A percentile compares a stretch with the other conserved stretches of the same genome.
These are phyloP conservation scores for Cephalotes varians DNA, from an alignment of 2,888 invertebrate genomes.

Conservation along the genomic window DNA sequence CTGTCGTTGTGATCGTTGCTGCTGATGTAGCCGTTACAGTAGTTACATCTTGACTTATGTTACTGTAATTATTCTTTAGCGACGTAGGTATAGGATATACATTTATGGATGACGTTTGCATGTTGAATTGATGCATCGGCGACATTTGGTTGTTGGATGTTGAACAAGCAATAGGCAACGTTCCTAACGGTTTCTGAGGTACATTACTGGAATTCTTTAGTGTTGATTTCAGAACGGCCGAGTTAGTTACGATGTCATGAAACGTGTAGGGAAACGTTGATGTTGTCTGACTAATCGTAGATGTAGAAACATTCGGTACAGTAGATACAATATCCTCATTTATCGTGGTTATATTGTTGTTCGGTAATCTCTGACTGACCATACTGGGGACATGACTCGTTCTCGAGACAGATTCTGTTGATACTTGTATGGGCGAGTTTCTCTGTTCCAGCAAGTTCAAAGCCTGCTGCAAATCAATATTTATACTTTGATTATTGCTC, in stretches of 20 bases:
- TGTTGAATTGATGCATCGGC: conserved; percentile 71
- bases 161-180: conserved; percentile 24
- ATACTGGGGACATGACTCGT: not conserved
- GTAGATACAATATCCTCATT: not conserved
- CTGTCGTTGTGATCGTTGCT: conserved; percentile 22
- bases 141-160: conserved; percentile 27
- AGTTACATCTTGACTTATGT: conserved; percentile 37
- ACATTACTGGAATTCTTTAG: conserved; percentile 60
- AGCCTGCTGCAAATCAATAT: conserved; percentile 50
- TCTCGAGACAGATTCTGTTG: conserved; percentile 10
- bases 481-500: conserved; percentile 30
- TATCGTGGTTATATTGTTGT: not conserved
- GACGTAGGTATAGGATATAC: conserved; percentile 78
- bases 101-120: conserved; percentile 80
- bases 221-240: conserved; percentile 70
- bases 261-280: conserved; percentile 76
- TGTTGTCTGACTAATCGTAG: conserved; percentile 60
- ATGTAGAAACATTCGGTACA: conserved; percentile 74
- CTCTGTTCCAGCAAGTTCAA: conserved; percentile 53
- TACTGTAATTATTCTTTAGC: conserved; percentile 70
- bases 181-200: not conserved
- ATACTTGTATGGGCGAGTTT: conserved; percentile 30
- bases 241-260: conserved; percentile 75
- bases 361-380: conserved; percentile 22
- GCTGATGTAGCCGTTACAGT: conserved; percentile 38